phyloP scores from a whole-genome alignment of 2,888 invertebrate species.

The Hecatera dysodea region DNA sequence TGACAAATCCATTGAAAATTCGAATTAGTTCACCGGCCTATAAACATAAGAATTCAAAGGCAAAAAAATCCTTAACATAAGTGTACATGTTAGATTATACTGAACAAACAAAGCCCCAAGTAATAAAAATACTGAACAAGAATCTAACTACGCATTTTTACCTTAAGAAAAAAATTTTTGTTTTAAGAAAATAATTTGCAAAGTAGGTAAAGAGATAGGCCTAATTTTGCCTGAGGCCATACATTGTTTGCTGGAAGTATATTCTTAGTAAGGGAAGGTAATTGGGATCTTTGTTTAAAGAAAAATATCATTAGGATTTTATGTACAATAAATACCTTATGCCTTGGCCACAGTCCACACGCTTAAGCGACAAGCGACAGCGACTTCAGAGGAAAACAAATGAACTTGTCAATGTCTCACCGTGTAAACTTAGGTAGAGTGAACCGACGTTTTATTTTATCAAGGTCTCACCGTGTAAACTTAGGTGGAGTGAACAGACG shows the following conservation, averaged over 20 bases:
- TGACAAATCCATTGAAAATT: neutral
- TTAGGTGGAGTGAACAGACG: too few species aligned
- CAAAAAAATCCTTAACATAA: neutral
- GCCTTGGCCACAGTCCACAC: neutral
- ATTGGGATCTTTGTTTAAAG: conserved; percentile 45
- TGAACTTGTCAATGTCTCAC: too few species aligned
- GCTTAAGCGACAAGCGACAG: neutral
- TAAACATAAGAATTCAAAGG: neutral
- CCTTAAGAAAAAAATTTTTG: conserved; percentile 32
- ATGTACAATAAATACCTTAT: neutral
- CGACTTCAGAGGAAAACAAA: neutral
- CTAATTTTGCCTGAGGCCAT: conserved; percentile 39
- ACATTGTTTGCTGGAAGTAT: conserved; percentile 40
- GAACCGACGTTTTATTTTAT: too few species aligned
- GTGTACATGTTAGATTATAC: conserved; percentile 9
- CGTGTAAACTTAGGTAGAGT: too few species aligned
- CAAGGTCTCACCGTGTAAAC: too few species aligned
- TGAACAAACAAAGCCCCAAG: conserved; percentile 8
- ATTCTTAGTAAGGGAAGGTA: conserved; percentile 31
- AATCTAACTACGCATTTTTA: conserved; percentile 49
- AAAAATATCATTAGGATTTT: conserved; percentile 38
- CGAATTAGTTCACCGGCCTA: neutral
- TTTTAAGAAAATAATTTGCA: conserved; percentile 33
- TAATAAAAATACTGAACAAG: conserved; percentile 25
- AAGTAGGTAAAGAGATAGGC: conserved; percentile 28